Evolutionary conservation across 1,140 invertebrate genomes (phyloP).

Genomic region (Camponotus floridanus): DNA sequence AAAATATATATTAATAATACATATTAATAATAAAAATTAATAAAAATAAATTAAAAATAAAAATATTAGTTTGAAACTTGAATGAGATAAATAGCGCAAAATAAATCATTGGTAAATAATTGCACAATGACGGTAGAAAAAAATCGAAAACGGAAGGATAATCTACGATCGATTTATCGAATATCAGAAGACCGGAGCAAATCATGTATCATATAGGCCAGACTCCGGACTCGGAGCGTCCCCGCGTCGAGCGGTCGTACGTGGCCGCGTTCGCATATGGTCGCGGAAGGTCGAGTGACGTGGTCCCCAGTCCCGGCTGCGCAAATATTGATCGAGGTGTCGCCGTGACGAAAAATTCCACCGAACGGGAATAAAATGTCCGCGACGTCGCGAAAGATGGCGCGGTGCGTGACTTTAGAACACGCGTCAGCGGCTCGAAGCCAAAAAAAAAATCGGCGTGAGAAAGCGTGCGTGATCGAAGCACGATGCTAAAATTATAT

Average conservation of each 20-base stretch:
- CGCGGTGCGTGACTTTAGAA: slow-evolving; percentile 51
- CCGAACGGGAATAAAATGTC: slow-evolving; percentile 78
- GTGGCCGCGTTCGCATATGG: slow-evolving; percentile 79
- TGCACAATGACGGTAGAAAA: background rate
- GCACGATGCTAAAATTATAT: slow-evolving; percentile 8
- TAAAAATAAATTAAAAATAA: background rate
- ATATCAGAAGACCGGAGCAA: background rate
- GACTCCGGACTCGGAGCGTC: slow-evolving; percentile 1
- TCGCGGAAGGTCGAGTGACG: slow-evolving; percentile 84
- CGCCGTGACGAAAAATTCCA: slow-evolving; percentile 84
- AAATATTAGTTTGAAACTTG: background rate
- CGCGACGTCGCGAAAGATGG: slow-evolving; percentile 68
- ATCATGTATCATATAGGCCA: slow-evolving; percentile 27
- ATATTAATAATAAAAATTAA: slow-evolving; percentile 1
- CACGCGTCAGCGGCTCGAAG: background rate
- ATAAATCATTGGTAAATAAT: slow-evolving; percentile 7
- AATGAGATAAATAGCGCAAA: background rate
- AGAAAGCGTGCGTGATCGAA: background rate
- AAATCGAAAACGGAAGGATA: background rate
- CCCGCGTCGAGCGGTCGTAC: slow-evolving; percentile 47
- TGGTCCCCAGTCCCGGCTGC: slow-evolving; percentile 82
- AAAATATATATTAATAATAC: background rate
- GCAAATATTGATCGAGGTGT: slow-evolving; percentile 85
- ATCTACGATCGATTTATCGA: background rate
- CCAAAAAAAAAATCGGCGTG: background rate